These are phyloP conservation scores for Lithobius niger DNA, from an alignment of 1,140 invertebrate genomes.

Conservation along the genomic window DNA sequence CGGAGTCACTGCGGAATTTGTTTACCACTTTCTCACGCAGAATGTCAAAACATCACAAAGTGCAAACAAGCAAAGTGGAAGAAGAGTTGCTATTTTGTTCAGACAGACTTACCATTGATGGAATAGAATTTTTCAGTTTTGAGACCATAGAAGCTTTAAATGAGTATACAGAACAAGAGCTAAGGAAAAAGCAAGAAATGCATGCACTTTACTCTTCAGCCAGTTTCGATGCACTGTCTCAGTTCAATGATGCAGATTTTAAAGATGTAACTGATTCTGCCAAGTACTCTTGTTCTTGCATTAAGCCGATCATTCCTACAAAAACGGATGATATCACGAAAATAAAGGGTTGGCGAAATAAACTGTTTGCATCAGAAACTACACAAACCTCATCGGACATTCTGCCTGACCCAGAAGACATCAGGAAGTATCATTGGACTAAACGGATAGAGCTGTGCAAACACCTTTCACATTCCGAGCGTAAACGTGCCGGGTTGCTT, in stretches of 20 bases:
- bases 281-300: background rate
- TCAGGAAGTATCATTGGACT: background rate
- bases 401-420: background rate
- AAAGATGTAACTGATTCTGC: background rate
- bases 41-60: background rate
- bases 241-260: background rate
- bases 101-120: constrained; percentile 19
- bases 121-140: constrained; percentile 19
- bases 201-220: background rate
- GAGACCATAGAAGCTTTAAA: constrained; percentile 15
- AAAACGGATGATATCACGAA: constrained; percentile 19
- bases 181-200: background rate
- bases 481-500: background rate
- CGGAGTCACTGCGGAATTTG: background rate
- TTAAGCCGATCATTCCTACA: constrained; percentile 14
- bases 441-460: background rate
- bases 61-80: background rate
- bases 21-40: background rate
- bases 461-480: background rate
- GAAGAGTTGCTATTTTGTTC: background rate
- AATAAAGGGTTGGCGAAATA: constrained; percentile 19
- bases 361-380: constrained; percentile 14
- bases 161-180: background rate
- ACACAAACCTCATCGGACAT: background rate
- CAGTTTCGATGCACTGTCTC: background rate